These are phyloP conservation scores for Dimorphilus gyrociliatus DNA, from an alignment of 2,888 invertebrate species.

Conservation along the genomic window DNA sequence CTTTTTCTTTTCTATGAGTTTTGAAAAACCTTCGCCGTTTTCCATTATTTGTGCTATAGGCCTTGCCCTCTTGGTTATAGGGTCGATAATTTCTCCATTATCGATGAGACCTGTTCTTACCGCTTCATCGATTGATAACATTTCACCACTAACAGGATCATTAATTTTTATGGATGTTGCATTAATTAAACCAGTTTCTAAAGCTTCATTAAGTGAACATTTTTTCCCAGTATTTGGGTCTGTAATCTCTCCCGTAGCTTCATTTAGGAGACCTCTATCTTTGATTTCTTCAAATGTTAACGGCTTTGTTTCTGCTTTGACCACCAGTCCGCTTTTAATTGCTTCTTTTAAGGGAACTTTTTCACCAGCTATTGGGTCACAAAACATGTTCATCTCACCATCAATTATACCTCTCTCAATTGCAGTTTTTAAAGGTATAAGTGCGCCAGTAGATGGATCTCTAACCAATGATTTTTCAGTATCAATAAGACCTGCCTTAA, in stretches of 20 bases:
- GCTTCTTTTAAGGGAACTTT: constrained; percentile 55
- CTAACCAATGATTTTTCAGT: constrained; percentile 39
- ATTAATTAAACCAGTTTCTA: constrained; percentile 61
- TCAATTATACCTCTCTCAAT: constrained; percentile 3
- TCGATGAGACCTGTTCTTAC: constrained; percentile 51
- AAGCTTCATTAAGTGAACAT: constrained; percentile 61
- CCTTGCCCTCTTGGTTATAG: too few species aligned
- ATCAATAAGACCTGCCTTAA: constrained; percentile 17
- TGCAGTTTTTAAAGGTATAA: constrained; percentile 17
- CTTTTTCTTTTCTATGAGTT: too few species aligned
- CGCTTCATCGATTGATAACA: constrained; percentile 16
- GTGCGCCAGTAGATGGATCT: constrained; percentile 14
- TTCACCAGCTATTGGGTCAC: constrained; percentile 43
- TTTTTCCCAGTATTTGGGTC: constrained; percentile 64
- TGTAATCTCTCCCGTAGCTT: constrained; percentile 7
- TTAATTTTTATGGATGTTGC: constrained; percentile 21
- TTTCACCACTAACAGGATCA: constrained; percentile 8
- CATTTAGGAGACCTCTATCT: constrained; percentile 4
- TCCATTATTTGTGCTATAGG: too few species aligned
- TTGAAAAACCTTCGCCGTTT: too few species aligned
- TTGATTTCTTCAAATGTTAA: constrained; percentile 1
- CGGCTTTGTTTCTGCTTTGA: not conserved
- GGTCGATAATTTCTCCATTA: constrained; percentile 51
- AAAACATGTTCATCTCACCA: constrained; percentile 52
- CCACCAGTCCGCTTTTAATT: constrained; percentile 51